Evolutionary conservation across 2,888 invertebrate species (phyloP).

Genomic region (Cerastis rubricosa): DNA sequence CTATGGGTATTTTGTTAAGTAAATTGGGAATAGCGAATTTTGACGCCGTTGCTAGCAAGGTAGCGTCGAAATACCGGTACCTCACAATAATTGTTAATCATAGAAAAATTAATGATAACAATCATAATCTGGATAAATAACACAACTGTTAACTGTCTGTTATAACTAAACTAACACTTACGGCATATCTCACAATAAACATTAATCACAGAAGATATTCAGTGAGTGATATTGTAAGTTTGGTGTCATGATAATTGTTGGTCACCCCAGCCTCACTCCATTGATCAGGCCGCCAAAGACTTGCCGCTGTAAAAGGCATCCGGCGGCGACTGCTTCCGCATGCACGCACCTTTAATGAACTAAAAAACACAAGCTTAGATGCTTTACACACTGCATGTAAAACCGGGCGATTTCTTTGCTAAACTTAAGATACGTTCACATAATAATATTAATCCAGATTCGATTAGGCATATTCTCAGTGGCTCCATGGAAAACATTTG

Average conservation of each 20-base stretch:
- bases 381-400: slow-evolving; percentile 34
- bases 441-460: background rate
- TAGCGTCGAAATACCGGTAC: no score
- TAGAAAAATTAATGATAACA: no score
- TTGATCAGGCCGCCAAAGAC: slow-evolving; percentile 88
- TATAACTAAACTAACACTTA: no score
- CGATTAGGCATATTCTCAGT: background rate
- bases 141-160: no score
- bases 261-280: slow-evolving; percentile 76
- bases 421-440: background rate
- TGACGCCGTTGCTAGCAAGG: no score
- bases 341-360: slow-evolving; percentile 89
- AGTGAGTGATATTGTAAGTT: no score
- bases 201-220: no score
- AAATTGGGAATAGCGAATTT: no score
- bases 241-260: slow-evolving; percentile 41
- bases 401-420: background rate
- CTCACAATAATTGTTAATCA: no score
- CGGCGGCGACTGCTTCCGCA: slow-evolving; percentile 87
- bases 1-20: no score
- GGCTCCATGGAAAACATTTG: background rate
- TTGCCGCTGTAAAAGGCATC: slow-evolving; percentile 84
- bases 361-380: slow-evolving; percentile 77
- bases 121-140: no score
- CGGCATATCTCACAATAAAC: no score